These are phyloP conservation scores for Ochropleura leucogaster DNA, from an alignment of 2,888 invertebrate species.

Conservation along the genomic window DNA sequence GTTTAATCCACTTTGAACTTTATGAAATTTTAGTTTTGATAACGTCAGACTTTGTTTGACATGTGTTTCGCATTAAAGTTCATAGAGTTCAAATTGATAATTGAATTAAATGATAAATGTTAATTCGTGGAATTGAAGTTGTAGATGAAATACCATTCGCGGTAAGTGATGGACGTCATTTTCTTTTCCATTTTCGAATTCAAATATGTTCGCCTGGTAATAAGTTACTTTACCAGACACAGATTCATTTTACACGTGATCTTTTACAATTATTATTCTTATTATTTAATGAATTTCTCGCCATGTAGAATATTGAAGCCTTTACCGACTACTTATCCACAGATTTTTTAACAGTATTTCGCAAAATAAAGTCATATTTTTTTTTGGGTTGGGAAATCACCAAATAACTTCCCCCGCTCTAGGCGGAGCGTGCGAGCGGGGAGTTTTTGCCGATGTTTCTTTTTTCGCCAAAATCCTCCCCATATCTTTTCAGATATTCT, in stretches of 20 bases:
- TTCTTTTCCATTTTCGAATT: neutral
- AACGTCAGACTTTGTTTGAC: slow-evolving; percentile 57
- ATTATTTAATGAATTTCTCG: no score
- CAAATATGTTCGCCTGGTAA: neutral
- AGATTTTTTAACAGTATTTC: neutral
- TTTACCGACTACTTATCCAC: neutral
- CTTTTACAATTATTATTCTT: neutral
- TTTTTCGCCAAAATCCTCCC: neutral
- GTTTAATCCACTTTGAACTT: slow-evolving; percentile 68
- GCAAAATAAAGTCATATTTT: neutral
- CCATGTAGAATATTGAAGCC: neutral
- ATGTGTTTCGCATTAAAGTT: slow-evolving; percentile 31
- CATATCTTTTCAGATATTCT: neutral
- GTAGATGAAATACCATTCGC: neutral
- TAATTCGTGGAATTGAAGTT: slow-evolving; percentile 9
- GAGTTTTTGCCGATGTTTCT: neutral
- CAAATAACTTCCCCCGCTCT: no score
- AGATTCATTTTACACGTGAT: neutral
- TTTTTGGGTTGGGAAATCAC: no score
- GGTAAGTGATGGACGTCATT: neutral
- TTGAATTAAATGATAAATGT: slow-evolving; percentile 2
- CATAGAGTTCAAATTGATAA: slow-evolving; percentile 31
- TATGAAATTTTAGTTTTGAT: slow-evolving; percentile 66
- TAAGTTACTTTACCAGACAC: neutral
- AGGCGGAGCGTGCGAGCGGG: no score